Conservation (phyloP, 2,797 vertebrate genomes). For the Trachurus trachurus region DNA sequence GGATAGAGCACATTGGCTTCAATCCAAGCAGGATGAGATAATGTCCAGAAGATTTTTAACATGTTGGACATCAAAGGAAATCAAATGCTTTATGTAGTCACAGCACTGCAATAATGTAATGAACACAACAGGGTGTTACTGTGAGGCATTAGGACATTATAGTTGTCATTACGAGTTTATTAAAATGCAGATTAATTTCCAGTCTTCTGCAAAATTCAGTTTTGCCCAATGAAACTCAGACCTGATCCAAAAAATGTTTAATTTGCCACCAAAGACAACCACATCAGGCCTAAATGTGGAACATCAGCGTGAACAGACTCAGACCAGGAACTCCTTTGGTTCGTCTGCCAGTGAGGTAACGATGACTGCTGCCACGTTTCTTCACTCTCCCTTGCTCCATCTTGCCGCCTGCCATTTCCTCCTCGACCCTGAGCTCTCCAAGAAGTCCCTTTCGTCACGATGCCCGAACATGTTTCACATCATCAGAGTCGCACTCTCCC, state of each 20-base stretch:
- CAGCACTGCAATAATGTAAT: neutral
- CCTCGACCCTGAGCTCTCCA: constrained; percentile 39
- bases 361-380: constrained; percentile 22
- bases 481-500: constrained; percentile 47
- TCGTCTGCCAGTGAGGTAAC: constrained; percentile 16
- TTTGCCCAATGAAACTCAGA: neutral
- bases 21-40: neutral
- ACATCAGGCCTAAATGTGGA: neutral
- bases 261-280: neutral
- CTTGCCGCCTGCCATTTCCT: constrained; percentile 31
- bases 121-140: neutral
- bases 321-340: constrained; percentile 1
- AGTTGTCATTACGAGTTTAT: neutral
- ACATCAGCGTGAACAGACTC: neutral
- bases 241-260: neutral
- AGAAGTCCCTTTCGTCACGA: constrained; percentile 58
- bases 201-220: neutral
- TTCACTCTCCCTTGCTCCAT: constrained; percentile 42
- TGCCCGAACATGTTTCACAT: constrained; percentile 43
- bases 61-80: too few species aligned
- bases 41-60: neutral
- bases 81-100: neutral
- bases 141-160: neutral
- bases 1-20: neutral
- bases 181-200: neutral